Conservation (phyloP, 2,888 invertebrate species). For the Acanthopleura granulata region DNA sequence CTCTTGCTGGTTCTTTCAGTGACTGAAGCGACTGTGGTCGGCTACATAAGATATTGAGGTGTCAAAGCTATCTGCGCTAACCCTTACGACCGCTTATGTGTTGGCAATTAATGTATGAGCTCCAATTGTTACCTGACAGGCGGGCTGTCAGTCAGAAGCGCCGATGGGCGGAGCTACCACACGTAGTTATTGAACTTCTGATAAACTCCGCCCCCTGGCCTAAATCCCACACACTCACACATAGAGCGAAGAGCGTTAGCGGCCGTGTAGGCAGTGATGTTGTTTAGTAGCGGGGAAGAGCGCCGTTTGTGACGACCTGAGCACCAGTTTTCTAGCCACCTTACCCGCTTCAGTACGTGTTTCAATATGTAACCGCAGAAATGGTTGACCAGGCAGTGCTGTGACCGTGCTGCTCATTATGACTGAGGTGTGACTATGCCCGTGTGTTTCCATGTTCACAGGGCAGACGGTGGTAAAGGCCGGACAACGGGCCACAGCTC, state of each 20-base stretch:
- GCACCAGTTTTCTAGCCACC: background rate
- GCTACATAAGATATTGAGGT: no score
- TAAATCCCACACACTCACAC: constrained; percentile 6
- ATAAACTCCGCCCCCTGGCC: background rate
- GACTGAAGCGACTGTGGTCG: no score
- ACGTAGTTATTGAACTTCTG: constrained; percentile 6
- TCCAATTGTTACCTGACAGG: background rate
- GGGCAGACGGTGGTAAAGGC: background rate
- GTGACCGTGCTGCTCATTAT: background rate
- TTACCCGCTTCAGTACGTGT: background rate
- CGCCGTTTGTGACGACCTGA: background rate
- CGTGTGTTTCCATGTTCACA: constrained; percentile 2
- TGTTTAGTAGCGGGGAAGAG: background rate
- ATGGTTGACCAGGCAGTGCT: background rate
- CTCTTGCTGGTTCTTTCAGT: background rate
- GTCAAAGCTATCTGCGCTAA: no score
- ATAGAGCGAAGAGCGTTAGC: background rate
- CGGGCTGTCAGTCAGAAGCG: background rate
- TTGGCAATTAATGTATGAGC: background rate
- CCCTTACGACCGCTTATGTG: background rate
- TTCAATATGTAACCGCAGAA: background rate
- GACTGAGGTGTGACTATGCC: background rate
- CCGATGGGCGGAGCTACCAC: background rate
- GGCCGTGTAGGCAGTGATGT: background rate
- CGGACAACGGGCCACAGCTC: background rate